Base-by-base conservation (phyloP, 2,888 invertebrate species). In the Leuctra nigra region DNA sequence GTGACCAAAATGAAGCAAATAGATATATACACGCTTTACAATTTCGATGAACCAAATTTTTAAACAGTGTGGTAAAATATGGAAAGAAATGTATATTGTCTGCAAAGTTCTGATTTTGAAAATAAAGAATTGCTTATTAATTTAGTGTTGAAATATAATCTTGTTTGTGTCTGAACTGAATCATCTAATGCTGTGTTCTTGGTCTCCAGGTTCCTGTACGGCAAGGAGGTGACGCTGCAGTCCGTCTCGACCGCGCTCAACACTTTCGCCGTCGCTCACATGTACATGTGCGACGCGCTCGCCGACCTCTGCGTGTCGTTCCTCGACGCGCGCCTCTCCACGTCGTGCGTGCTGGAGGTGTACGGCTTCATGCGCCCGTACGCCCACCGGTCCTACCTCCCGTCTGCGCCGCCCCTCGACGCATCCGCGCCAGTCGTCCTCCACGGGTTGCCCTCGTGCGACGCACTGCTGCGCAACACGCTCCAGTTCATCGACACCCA, bases 211-310 rank as follows among this genome's bases (percentile, higher is more conserved):
- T 83, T 79, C 68, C 75, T 85, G 62, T 83, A 85, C 68, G 79
- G 79, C 52, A 80, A 83, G 61, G 77, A 80, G 2, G 77, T 81
- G 11, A 73, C 77, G 52, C 75, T 86, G 47, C 78, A 80, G 62
- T 79, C 82, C 0, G 80, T 83, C 9, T 74, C 74, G 13, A 83
- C 83, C 1, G 86, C 87, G 4, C 75, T 89, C 22, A 78, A 80
- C 36, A 80, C 88, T 0, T 77, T 90, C 23, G 82, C 84, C 61
- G 84, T 85, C 1, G 86, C 87, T 20, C 83, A 87, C 67, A 84
- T 85, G 66, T 85, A 87, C 67, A 74, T 86, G 46, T 84, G 88
- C 64, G 78, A 82, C 4, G 82, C 80, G 18, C 74, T 90, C 53
- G 83, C 84, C 1, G 78, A 80, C 61, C 76, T 81, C 57, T 87